These are phyloP conservation scores for Celastrina argiolus DNA, from an alignment of 2,888 invertebrate species.

Conservation along the genomic window DNA sequence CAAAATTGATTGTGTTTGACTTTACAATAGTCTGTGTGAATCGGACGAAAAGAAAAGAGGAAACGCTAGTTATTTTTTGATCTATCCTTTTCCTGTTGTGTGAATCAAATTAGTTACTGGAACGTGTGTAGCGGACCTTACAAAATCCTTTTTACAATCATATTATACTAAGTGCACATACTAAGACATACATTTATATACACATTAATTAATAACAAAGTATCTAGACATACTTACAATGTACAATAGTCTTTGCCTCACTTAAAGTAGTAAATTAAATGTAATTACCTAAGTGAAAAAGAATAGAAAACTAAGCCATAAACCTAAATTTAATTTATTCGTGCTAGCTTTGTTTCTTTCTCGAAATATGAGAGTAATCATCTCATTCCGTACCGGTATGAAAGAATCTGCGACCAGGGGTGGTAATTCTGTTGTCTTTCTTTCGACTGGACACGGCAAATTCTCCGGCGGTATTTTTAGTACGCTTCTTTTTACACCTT, in stretches of 20 bases:
- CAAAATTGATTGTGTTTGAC: neutral
- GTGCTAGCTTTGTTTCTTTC: conserved; percentile 51
- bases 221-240: conserved; percentile 13
- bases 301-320: conserved; percentile 57
- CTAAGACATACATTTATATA: conserved; percentile 5
- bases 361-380: conserved; percentile 67
- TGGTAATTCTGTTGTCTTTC: conserved; percentile 56
- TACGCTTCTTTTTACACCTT: conserved; percentile 58
- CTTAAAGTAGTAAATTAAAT: conserved; percentile 30
- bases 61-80: too few relatives aligned
- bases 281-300: conserved; percentile 54
- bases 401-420: conserved; percentile 59
- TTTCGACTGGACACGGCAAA: conserved; percentile 63
- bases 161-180: neutral
- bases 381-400: conserved; percentile 69
- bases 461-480: conserved; percentile 62
- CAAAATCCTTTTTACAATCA: neutral
- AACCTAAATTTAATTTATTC: conserved; percentile 33
- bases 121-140: neutral
- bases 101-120: neutral
- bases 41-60: too few relatives aligned
- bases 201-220: neutral
- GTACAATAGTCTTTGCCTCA: conserved; percentile 54
- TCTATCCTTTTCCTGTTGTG: too few relatives aligned
- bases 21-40: too few relatives aligned